phyloP scores from a whole-genome alignment of 2,113 vertebrate species.

The Gnathonemus echidnorhynchus region DNA sequence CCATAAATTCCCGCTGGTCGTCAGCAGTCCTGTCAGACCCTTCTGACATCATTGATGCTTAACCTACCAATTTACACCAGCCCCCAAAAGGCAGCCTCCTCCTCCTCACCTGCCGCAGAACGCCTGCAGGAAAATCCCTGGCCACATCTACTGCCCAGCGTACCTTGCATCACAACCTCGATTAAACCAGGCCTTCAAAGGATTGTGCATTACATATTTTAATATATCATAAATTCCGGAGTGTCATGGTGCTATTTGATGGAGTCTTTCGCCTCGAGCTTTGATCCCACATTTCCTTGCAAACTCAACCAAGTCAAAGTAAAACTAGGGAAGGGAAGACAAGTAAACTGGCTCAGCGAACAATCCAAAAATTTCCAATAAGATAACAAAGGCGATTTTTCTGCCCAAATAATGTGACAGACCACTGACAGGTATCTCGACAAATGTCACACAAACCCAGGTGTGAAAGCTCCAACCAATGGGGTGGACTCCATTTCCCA shows the following conservation, averaged over 20 bases:
- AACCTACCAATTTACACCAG: not conserved
- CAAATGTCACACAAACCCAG: not conserved
- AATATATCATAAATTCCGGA: not conserved
- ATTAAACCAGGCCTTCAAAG: not conserved
- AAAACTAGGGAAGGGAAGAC: not conserved
- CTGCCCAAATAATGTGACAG: not conserved
- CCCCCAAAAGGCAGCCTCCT: not conserved
- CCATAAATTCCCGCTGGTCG: not conserved
- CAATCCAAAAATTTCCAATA: not conserved
- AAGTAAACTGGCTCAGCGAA: not conserved
- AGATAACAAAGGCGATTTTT: not conserved
- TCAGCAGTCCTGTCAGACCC: not conserved
- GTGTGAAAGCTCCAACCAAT: too few species aligned
- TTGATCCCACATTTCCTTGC: not conserved
- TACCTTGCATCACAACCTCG: not conserved
- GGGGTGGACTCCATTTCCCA: not conserved
- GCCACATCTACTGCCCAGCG: not conserved
- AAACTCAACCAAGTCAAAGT: not conserved
- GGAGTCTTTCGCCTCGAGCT: not conserved
- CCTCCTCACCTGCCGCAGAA: not conserved
- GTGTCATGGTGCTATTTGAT: not conserved
- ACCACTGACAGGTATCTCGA: not conserved
- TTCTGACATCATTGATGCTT: not conserved
- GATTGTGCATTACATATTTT: not conserved
- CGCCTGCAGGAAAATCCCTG: not conserved